Evolutionary conservation across 1,140 invertebrate species (phyloP), one percentile per base, ranked within the genome.

Genomic region (Meloidogyne chitwoodi): DNA sequence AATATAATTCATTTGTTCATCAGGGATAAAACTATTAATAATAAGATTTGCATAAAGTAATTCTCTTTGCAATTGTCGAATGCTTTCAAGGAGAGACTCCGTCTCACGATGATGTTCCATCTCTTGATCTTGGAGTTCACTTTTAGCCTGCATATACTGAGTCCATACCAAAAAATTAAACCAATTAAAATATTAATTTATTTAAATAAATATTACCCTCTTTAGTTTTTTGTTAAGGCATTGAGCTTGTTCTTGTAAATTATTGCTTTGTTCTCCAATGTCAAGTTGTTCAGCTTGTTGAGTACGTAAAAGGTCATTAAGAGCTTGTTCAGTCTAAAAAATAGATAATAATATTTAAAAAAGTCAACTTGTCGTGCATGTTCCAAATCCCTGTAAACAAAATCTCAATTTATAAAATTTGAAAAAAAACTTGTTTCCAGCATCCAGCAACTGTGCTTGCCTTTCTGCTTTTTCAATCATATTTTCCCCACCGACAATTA

Each of bases 401-500:
- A 68, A 26, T 41, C 8, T 66, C 10, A 66, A 64, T 22, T 61
- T 61, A 11, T n/a, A 26, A 19, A 80, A 77, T 81, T 10, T 61
- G 22, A 19, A 22, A 34, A 29, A 31, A 34, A 3, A 73, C 71
- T 29, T 62, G 68, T 90, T n/a, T 93, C 92, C 93, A 76, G 93
- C 93, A 81, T 94, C 93, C 19, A 99, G 89, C 27, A 98, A 89
- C 75, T 92, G 90, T 80, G 98, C 93, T 85, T 99, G 95, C 11
- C 93, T 91, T 88, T 98, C 94, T 0, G 95, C 95, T 87, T 98
- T 98, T 87, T 98, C 95, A 74, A 99, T 90, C 11, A 99, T 90
- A 90, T 99, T 99, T 89, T 98, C 96, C 10, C 96, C 97, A 1
- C 97, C 97, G 11, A 98, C 93, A 26, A 99, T 91, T 69, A 99